A percentile compares a stretch with the other conserved stretches of the same genome.
These are phyloP conservation scores for Mamestra brassicae DNA, from an alignment of 2,888 invertebrate genomes.

Conservation along the genomic window DNA sequence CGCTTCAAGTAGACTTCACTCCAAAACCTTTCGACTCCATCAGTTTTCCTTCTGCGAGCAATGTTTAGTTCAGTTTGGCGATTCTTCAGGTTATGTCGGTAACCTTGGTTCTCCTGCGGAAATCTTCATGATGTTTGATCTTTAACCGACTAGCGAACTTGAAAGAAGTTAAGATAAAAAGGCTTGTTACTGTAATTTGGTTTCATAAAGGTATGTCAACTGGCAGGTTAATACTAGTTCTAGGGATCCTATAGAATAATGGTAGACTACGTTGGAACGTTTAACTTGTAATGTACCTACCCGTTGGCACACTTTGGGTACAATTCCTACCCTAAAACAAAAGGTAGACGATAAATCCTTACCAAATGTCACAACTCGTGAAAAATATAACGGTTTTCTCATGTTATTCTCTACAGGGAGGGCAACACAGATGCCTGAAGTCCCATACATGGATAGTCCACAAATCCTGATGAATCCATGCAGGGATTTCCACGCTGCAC, in stretches of 20 bases:
- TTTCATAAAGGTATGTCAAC: background rate
- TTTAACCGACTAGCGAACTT: too few species aligned
- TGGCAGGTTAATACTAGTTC: background rate
- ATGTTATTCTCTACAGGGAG: conserved; percentile 54
- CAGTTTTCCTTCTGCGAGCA: too few species aligned
- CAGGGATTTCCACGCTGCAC: conserved; percentile 34
- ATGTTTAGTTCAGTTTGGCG: too few species aligned
- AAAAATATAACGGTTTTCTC: conserved; percentile 34
- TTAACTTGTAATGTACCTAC: background rate
- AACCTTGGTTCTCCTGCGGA: too few species aligned
- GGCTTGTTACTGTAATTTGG: background rate
- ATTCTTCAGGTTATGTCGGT: too few species aligned
- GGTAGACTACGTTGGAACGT: background rate
- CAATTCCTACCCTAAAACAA: background rate
- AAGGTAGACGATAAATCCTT: conserved; percentile 6
- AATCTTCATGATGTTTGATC: too few species aligned
- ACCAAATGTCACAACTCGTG: conserved; percentile 24
- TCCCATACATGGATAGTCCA: conserved; percentile 32
- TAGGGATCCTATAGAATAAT: background rate
- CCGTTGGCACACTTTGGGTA: background rate
- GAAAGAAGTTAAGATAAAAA: background rate
- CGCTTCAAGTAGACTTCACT: too few species aligned
- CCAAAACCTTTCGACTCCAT: too few species aligned
- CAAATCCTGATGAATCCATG: conserved; percentile 47
- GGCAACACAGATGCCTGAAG: conserved; percentile 38